phyloP scores from a whole-genome alignment of 2,888 invertebrate species.

The Ectemnius cavifrons region DNA sequence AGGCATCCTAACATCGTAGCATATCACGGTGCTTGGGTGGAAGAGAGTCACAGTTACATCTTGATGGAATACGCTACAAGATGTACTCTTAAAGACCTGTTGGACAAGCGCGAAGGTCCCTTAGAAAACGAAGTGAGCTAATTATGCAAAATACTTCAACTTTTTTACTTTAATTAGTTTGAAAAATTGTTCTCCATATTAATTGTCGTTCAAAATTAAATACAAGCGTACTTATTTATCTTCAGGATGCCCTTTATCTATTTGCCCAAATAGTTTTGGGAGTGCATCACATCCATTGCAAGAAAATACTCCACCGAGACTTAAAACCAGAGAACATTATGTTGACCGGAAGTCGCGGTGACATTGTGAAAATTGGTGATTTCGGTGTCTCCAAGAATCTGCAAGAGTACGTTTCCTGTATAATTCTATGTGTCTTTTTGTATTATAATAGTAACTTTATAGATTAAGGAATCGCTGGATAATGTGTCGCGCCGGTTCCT shows the following conservation, averaged over 20 bases:
- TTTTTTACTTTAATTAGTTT: too few species aligned
- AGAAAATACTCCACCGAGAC: conserved; percentile 90
- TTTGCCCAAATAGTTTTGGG: conserved; percentile 83
- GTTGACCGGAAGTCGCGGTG: conserved; percentile 83
- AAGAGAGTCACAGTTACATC: conserved; percentile 79
- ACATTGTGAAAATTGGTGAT: conserved; percentile 89
- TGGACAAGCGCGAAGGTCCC: conserved; percentile 77
- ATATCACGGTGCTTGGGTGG: conserved; percentile 72
- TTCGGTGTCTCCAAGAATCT: conserved; percentile 89
- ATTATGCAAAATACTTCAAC: too few species aligned
- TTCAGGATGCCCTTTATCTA: conserved; percentile 68
- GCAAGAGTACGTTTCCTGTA: conserved; percentile 56
- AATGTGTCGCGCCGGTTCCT: conserved; percentile 67
- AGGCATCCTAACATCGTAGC: conserved; percentile 74
- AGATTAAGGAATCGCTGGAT: conserved; percentile 17
- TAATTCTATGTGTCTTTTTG: not conserved
- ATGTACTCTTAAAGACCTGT: conserved; percentile 87
- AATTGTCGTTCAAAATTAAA: not conserved
- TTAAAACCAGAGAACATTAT: conserved; percentile 92
- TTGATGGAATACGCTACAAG: conserved; percentile 93
- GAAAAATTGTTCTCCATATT: too few species aligned
- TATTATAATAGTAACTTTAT: not conserved
- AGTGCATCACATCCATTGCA: conserved; percentile 88
- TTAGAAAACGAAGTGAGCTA: conserved; percentile 65
- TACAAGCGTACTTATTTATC: not conserved